phyloP scores from a whole-genome alignment of 2,888 invertebrate species.

The Achlya flavicornis region DNA sequence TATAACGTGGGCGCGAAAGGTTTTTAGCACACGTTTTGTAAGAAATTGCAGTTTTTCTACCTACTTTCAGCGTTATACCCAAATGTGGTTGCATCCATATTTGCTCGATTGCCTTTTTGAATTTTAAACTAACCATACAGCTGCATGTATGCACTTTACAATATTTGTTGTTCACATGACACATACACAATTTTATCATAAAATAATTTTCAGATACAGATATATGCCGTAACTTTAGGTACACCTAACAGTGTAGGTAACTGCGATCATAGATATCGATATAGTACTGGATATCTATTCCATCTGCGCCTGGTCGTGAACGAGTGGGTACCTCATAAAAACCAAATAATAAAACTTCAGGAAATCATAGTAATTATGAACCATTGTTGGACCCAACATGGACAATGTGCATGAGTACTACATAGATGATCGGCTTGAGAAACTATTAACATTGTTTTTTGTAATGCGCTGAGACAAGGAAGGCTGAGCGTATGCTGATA shows the following conservation, averaged over 20 bases:
- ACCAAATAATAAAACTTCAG: conserved; percentile 8
- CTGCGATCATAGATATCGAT: too few relatives aligned
- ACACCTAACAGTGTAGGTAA: too few relatives aligned
- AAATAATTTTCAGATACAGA: neutral
- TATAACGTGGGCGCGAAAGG: conserved; percentile 24
- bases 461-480: neutral
- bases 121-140: neutral
- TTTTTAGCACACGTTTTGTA: conserved; percentile 35
- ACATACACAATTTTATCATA: neutral
- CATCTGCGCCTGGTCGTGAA: too few relatives aligned
- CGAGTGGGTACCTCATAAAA: neutral
- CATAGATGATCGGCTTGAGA: conserved; percentile 11
- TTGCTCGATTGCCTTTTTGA: conserved; percentile 14
- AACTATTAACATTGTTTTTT: conserved; percentile 8
- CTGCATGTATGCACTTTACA: neutral
- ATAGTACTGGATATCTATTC: neutral
- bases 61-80: conserved; percentile 26
- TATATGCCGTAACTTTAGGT: too few relatives aligned
- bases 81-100: conserved; percentile 27
- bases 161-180: neutral
- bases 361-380: conserved; percentile 9
- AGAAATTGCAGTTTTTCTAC: conserved; percentile 32
- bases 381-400: conserved; percentile 7
- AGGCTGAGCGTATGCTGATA: too few relatives aligned
- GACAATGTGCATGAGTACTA: neutral